These are phyloP conservation scores for Entomyzon cyanotis DNA, from an alignment of 2,113 vertebrate genomes.

Conservation along the genomic window DNA sequence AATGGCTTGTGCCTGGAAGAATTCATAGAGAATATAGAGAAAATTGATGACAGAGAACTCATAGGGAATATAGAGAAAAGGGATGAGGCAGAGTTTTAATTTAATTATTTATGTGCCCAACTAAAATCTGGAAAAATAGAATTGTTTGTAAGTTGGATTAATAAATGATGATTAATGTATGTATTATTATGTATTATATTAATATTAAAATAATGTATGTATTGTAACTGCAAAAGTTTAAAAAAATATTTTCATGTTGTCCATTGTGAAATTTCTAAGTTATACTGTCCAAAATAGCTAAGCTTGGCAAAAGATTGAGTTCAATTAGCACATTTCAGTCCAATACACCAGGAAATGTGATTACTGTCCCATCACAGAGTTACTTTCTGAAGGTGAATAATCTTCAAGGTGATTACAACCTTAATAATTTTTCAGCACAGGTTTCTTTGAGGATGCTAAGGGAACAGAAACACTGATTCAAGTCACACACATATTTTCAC, in stretches of 20 bases:
- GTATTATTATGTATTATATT: too few species aligned
- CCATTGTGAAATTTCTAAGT: neutral
- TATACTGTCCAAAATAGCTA: neutral
- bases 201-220: neutral
- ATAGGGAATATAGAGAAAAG: neutral
- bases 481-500: neutral
- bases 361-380: neutral
- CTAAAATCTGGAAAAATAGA: neutral
- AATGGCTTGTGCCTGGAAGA: neutral
- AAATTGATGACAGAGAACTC: neutral
- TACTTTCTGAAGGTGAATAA: neutral
- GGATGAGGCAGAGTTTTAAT: neutral
- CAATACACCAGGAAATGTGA: neutral
- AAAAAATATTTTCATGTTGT: neutral
- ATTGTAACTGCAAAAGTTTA: neutral
- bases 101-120: neutral
- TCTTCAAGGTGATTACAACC: neutral
- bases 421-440: neutral
- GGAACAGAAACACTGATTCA: neutral
- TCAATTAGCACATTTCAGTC: neutral
- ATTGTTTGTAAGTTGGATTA: neutral
- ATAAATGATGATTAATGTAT: too few species aligned
- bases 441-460: neutral
- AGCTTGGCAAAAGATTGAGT: neutral
- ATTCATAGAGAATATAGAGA: neutral